These are phyloP conservation scores for Psephotus haematonotus DNA, from an alignment of 2,113 vertebrate genomes.

Conservation along the genomic window DNA sequence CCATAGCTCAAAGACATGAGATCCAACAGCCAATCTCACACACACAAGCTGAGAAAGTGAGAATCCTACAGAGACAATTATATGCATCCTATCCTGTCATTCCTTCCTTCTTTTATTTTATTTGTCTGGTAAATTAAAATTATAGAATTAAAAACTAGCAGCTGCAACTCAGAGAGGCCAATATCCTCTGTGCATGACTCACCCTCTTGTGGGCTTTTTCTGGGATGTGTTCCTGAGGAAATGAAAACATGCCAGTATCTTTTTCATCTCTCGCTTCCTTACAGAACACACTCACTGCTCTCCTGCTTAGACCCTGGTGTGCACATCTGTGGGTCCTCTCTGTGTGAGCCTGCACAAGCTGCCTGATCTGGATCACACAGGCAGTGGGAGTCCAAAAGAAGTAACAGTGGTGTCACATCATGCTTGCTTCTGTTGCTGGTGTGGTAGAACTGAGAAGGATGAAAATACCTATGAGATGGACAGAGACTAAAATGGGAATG, in stretches of 20 bases:
- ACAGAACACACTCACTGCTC: neutral
- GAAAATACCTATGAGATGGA: neutral
- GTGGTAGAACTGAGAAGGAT: neutral
- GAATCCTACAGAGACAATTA: neutral
- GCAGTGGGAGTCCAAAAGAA: neutral
- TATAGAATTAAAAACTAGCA: constrained; percentile 2
- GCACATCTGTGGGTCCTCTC: neutral
- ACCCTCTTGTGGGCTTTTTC: neutral
- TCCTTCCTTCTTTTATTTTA: neutral
- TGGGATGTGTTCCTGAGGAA: constrained; percentile 18
- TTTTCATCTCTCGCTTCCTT: neutral
- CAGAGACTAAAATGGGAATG: neutral
- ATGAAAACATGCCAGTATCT: neutral
- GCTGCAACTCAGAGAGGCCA: neutral
- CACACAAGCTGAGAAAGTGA: neutral
- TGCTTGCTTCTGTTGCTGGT: neutral
- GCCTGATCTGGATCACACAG: neutral
- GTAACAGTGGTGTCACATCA: neutral
- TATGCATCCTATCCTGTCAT: neutral
- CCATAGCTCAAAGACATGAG: neutral
- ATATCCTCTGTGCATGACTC: constrained; percentile 6
- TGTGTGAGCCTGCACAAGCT: neutral
- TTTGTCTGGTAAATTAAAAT: neutral
- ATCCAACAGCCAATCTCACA: neutral
- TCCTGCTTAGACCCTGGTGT: neutral